Percentiles rank a stretch among this genome's conserved stretches.
Conservation (phyloP, 2,113 vertebrate species). For the Pan paniscus region DNA sequence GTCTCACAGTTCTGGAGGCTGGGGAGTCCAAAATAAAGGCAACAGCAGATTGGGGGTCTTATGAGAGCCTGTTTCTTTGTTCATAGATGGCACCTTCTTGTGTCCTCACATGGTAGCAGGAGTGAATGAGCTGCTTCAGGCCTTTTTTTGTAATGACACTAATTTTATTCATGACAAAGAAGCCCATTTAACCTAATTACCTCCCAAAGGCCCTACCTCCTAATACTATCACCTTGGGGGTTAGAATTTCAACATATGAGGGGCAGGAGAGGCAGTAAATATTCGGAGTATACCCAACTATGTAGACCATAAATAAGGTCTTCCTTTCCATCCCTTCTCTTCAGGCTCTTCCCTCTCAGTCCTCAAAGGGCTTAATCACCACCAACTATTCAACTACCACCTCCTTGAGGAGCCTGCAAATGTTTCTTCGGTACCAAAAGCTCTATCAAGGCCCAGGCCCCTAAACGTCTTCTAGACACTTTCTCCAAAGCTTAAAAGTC, state of each 20-base stretch:
- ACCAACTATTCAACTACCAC: neutral
- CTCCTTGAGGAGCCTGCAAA: neutral
- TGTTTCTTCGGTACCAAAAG: neutral
- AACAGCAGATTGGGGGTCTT: neutral
- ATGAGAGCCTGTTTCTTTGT: neutral
- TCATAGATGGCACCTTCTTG: neutral
- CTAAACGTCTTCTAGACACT: neutral
- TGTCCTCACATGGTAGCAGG: neutral
- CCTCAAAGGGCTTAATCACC: neutral
- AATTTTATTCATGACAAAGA: neutral
- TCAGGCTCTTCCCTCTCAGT: neutral
- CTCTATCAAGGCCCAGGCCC: neutral
- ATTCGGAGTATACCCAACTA: neutral
- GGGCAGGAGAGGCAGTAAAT: neutral
- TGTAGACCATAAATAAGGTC: neutral
- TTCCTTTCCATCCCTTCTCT: neutral
- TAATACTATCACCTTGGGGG: neutral
- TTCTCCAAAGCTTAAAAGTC: neutral
- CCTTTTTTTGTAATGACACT: neutral
- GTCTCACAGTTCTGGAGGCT: neutral
- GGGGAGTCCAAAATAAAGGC: neutral
- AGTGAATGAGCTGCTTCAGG: neutral
- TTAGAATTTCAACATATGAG: neutral
- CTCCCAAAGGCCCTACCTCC: neutral
- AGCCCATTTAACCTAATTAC: neutral